Conservation (phyloP, 2,888 invertebrate species). For the Charanyca ferruginea region DNA sequence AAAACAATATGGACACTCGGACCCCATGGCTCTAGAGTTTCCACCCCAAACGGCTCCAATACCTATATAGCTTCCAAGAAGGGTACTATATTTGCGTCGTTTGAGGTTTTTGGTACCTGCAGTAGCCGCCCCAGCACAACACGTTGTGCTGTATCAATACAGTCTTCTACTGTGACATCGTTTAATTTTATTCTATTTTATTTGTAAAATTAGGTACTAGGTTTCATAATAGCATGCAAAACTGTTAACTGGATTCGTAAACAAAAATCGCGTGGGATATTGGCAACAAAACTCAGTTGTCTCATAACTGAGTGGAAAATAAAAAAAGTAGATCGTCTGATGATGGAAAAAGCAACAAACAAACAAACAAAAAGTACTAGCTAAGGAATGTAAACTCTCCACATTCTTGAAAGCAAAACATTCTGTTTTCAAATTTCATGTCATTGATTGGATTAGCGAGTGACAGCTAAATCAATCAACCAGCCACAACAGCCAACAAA, state of each 20-base stretch:
- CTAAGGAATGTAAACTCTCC: slow-evolving; percentile 1
- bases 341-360: not conserved
- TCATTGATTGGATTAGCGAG: not conserved
- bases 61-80: too few relatives aligned
- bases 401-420: slow-evolving; percentile 7
- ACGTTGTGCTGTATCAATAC: too few relatives aligned
- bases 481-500: not conserved
- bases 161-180: too few relatives aligned
- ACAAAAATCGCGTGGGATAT: not conserved
- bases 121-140: too few relatives aligned
- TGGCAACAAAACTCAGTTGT: not conserved
- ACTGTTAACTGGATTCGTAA: not conserved
- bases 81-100: too few relatives aligned
- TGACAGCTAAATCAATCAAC: slow-evolving; percentile 18
- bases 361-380: not conserved
- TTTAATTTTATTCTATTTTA: too few relatives aligned
- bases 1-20: too few relatives aligned
- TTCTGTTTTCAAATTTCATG: not conserved
- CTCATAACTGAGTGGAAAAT: not conserved
- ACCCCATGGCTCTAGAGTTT: too few relatives aligned
- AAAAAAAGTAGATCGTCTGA: not conserved
- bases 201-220: too few relatives aligned
- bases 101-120: too few relatives aligned
- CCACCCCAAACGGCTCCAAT: too few relatives aligned
- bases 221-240: not conserved